These are phyloP conservation scores for Clarias pachynema DNA, from an alignment of 2,797 vertebrate species.

Conservation along the genomic window DNA sequence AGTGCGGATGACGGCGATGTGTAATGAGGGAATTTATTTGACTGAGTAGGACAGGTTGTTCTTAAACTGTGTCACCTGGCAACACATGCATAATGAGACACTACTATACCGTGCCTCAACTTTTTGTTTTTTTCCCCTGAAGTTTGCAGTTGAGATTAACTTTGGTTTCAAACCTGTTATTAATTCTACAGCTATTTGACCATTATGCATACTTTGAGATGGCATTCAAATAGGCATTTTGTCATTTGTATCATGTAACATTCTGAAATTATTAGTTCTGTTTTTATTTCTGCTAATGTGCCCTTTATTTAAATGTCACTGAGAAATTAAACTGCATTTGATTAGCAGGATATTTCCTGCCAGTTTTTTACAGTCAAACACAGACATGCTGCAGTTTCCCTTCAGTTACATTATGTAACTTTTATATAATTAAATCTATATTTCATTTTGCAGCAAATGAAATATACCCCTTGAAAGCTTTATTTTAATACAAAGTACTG, in stretches of 20 bases:
- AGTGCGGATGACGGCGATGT: not conserved
- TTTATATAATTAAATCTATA: not conserved
- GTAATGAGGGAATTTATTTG: slow-evolving; percentile 16
- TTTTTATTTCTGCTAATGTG: slow-evolving; percentile 18
- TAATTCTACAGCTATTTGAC: not conserved
- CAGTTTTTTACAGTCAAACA: not conserved
- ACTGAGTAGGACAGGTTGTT: slow-evolving; percentile 1
- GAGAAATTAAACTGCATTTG: slow-evolving; percentile 12
- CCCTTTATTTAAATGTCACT: slow-evolving; percentile 41
- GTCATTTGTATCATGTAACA: not conserved
- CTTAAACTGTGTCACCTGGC: slow-evolving; percentile 16
- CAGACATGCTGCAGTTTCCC: not conserved
- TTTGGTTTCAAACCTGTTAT: not conserved
- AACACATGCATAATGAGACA: slow-evolving; percentile 5
- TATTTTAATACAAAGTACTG: not conserved
- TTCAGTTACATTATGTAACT: slow-evolving; percentile 17
- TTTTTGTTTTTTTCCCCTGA: not conserved
- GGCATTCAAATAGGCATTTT: not conserved
- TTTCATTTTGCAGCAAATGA: not conserved
- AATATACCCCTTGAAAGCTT: not conserved
- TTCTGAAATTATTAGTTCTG: not conserved
- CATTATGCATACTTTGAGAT: no score
- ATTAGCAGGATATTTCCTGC: slow-evolving; percentile 23
- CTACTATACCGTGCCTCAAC: not conserved
- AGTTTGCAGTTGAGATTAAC: not conserved